These are phyloP conservation scores for Philaethria dido DNA, from an alignment of 2,888 invertebrate species.

Conservation along the genomic window DNA sequence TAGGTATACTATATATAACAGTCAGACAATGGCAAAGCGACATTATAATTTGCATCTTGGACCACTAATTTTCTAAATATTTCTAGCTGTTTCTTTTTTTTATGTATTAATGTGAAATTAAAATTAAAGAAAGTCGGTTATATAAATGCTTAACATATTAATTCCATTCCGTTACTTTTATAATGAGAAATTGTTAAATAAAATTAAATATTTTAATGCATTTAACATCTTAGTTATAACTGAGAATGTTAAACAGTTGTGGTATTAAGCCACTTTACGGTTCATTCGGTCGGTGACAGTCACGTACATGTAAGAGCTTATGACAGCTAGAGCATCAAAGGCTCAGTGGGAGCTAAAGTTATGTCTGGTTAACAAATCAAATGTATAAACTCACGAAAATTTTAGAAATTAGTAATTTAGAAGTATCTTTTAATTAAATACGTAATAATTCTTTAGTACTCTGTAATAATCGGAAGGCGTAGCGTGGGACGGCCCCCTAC, in stretches of 20 bases:
- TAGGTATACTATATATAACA: background rate
- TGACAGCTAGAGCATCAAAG: constrained; percentile 13
- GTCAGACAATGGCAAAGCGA: background rate
- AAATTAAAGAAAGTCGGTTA: background rate
- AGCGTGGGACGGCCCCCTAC: too few relatives aligned
- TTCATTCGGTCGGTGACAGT: background rate
- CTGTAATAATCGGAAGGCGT: too few relatives aligned
- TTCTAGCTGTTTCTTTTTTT: background rate
- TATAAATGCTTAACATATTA: background rate
- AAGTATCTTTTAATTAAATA: too few relatives aligned
- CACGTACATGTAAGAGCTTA: background rate
- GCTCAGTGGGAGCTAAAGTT: constrained; percentile 1
- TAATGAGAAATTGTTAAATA: too few relatives aligned
- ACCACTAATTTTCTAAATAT: background rate
- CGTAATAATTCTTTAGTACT: too few relatives aligned
- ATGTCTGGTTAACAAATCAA: background rate
- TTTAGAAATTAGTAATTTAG: too few relatives aligned
- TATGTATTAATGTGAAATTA: background rate
- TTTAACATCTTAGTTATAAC: background rate
- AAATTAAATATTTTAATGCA: background rate
- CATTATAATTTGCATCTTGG: background rate
- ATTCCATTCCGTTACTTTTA: too few relatives aligned
- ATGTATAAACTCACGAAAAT: background rate
- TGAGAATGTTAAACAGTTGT: background rate
- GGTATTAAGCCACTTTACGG: background rate